Evolutionary conservation across 2,888 invertebrate genomes (phyloP), one percentile per base, ranked within the genome.

Genomic region (Ptilodon capucinus): DNA sequence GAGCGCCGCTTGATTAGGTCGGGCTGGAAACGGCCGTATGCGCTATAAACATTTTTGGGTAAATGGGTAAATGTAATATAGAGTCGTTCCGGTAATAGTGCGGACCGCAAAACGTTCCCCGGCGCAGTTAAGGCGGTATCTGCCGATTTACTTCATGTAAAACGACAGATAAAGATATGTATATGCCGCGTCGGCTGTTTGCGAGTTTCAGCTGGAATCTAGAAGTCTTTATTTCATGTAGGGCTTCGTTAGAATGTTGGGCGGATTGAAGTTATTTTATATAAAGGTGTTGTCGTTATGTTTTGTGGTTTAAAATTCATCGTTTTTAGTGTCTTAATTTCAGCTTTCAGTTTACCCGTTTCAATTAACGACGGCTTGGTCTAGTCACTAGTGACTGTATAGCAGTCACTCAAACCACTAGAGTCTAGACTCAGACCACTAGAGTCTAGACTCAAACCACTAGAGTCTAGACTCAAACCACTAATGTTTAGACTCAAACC

Each of bases 11-110:
- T 89, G 89, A 89, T 89, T 89, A 89, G 81, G 72, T 79, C 71
- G 76, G 79, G 71, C 64, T 65, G 61, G 64, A 62, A 85, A 86
- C 79, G 78, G 76, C 73, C 74, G 71, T 71, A 76, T 73, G 71
- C 64, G 76, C 81, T 71, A 82, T 85, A 85, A 84, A 85, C 79
- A 85, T 84, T 85, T 88, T 87, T 85, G 85, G 86, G 86, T 85
- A 84, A 84, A 84, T 77, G 86, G 86, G 86, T 85, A 84, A 84
- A 84, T 78, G 86, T 86, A 88, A 90, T 89, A 89, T 81, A 75
- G 76, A 70, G 84, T 83, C 85, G 84, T 89, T 89, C 81, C 80
- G 80, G 82, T 88, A 85, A 88, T 86, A 87, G 88, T 81, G 85
- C 76, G 78, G 74, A 74, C 80, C 72, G 64, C 70, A 67, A 71